Evolutionary conservation across 92 coral and sea anemone species (phyloP).

Genomic region (Muricea muricata): DNA sequence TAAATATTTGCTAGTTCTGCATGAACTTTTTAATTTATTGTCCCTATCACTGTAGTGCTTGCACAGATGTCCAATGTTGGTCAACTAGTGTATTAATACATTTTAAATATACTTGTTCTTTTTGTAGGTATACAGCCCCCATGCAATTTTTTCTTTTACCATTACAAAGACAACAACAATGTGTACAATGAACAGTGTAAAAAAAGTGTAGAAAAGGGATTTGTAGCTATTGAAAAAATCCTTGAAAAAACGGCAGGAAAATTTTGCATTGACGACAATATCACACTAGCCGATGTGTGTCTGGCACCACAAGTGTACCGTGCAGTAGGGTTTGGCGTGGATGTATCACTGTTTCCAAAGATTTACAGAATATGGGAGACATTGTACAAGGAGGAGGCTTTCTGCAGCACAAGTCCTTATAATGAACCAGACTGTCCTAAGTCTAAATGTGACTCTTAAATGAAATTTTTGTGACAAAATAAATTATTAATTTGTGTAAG

Average conservation of each 20-base stretch:
- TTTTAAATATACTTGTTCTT: too few species aligned
- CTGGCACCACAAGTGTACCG: conserved; percentile 20
- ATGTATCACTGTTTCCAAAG: background rate
- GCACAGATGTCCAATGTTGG: too few species aligned
- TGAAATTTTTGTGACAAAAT: too few species aligned
- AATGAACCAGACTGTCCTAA: conserved; percentile 39
- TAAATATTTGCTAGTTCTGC: too few species aligned
- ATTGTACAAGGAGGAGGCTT: background rate
- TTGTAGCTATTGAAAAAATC: conserved; percentile 10
- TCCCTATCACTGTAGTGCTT: too few species aligned
- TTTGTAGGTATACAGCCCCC: conserved; percentile 29
- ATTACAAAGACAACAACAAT: background rate
- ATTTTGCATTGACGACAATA: background rate
- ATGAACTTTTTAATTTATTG: too few species aligned
- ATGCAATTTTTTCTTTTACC: background rate
- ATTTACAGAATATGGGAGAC: background rate
- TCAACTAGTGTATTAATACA: too few species aligned
- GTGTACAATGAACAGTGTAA: conserved; percentile 2
- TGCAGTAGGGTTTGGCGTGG: conserved; percentile 11
- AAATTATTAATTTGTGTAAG: too few species aligned
- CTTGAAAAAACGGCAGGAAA: conserved; percentile 16
- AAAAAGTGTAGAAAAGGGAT: conserved; percentile 25
- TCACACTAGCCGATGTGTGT: conserved; percentile 26
- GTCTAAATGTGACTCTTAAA: too few species aligned
- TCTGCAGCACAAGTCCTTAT: background rate